Evolutionary conservation across 2,113 vertebrate species (phyloP), one percentile per base, ranked within the genome.

Genomic region (Ellobius talpinus): DNA sequence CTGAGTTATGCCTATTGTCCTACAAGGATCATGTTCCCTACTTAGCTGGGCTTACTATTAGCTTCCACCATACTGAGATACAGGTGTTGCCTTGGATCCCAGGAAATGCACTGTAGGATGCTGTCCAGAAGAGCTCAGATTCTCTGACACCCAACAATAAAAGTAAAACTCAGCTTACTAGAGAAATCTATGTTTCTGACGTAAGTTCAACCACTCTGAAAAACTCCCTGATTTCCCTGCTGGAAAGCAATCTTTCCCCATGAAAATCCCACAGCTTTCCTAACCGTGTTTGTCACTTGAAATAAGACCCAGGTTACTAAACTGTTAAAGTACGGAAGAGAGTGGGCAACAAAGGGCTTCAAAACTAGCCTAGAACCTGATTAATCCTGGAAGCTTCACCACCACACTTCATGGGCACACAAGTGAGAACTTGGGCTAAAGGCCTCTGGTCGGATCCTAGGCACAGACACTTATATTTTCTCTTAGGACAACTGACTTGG

Each of bases 181-280:
- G 42, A 96, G 87, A 93, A 96, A 87, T 79, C 66, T 50, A 24
- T 45, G 45, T 95, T 70, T 95, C 63, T 73, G 61, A 61, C 36
- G 82, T 91, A 77, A 93, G 8, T 50, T 90, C 50, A 84, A 23
- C 26, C 7, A 93, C 39, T 87, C n/a, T 76, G 45, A 68, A 68
- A 19, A 36, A 72, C 36, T 72, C 68, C 17, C 33, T n/a, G 36
- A 66, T 11, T 87, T 24, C 21, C 39, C 72, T 94, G 39, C n/a
- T 72, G n/a, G 12, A 87, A 94, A 52, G 24, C 36, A 93, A 52
- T 87, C 58, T 36, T 42, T 29, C 68, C 39, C 66, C 76, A 24
- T 45, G 55, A 87, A 65, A 36, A 89, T 91, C 3, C 21, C 45
- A 77, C 29, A 47, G 14, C n/a, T 63, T 78, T 92, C 78, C 63